A percentile compares a stretch with the other conserved stretches of the same genome.
Conservation (phyloP, 1,140 invertebrate genomes). For the Aphis craccivora region DNA sequence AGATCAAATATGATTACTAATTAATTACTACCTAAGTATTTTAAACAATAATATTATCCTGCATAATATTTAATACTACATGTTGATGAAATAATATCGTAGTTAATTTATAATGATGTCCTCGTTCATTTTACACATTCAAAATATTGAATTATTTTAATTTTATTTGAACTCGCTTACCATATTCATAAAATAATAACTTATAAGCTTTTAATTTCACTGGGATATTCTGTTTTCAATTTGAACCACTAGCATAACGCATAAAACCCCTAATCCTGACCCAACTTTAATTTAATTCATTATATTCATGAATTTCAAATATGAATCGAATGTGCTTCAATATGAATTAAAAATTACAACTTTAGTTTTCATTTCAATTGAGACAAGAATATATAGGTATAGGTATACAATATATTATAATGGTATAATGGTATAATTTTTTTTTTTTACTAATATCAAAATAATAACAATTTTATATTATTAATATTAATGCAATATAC, state of each 20-base stretch:
- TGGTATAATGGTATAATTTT: neutral
- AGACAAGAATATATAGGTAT: neutral
- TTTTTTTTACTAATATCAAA: neutral
- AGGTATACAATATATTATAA: neutral
- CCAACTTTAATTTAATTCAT: conserved; percentile 44
- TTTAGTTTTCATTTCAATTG: neutral
- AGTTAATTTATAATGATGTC: neutral
- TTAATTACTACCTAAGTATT: neutral
- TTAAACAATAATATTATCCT: neutral
- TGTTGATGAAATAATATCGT: neutral
- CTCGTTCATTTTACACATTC: neutral
- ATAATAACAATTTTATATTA: neutral
- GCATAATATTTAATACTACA: neutral
- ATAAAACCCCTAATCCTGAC: conserved; percentile 36
- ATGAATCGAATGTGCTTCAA: conserved; percentile 15
- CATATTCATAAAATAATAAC: conserved; percentile 35
- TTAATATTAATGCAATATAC: neutral
- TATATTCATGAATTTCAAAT: conserved; percentile 31
- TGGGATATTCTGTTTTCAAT: conserved; percentile 38
- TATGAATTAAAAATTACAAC: conserved; percentile 30
- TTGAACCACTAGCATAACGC: conserved; percentile 25
- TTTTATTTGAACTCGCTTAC: conserved; percentile 7
- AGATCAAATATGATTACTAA: neutral
- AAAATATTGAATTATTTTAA: conserved; percentile 22
- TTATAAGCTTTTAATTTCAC: conserved; percentile 46